Evolutionary conservation across 2,113 vertebrate genomes (phyloP).

Genomic region (Lepus europaeus): DNA sequence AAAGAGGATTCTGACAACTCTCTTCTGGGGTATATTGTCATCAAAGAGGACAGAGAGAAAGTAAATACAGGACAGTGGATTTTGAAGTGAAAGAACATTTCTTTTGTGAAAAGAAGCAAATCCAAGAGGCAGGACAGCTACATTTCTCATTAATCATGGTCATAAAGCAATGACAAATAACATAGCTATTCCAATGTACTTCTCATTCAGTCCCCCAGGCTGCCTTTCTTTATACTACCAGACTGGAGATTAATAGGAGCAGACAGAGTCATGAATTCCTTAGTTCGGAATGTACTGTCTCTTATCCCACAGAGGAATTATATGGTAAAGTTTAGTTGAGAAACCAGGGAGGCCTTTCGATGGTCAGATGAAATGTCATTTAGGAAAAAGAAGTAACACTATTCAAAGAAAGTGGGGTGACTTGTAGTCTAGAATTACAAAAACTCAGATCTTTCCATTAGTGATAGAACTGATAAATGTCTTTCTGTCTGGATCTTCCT

Average conservation of each 20-base stretch:
- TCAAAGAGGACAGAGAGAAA: constrained; percentile 8
- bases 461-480: not conserved
- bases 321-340: not conserved
- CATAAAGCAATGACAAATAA: not conserved
- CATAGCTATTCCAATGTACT: not conserved
- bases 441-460: constrained; percentile 1
- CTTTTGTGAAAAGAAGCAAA: not conserved
- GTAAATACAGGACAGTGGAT: not conserved
- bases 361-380: not conserved
- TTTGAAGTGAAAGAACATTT: not conserved
- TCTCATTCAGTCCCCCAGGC: not conserved
- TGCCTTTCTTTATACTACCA: not conserved
- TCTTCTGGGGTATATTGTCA: not conserved
- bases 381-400: not conserved
- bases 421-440: constrained; percentile 13
- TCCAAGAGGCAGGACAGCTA: not conserved
- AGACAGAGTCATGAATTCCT: not conserved
- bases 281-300: not conserved
- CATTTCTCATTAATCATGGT: not conserved
- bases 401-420: not conserved
- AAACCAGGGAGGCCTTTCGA: not conserved
- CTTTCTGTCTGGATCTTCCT: not conserved
- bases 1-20: not conserved
- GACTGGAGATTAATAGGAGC: not conserved
- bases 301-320: not conserved